Evolutionary conservation across 2,113 vertebrate genomes (phyloP), one percentile per base, ranked within the genome.

Genomic region (Pelusios castaneus): DNA sequence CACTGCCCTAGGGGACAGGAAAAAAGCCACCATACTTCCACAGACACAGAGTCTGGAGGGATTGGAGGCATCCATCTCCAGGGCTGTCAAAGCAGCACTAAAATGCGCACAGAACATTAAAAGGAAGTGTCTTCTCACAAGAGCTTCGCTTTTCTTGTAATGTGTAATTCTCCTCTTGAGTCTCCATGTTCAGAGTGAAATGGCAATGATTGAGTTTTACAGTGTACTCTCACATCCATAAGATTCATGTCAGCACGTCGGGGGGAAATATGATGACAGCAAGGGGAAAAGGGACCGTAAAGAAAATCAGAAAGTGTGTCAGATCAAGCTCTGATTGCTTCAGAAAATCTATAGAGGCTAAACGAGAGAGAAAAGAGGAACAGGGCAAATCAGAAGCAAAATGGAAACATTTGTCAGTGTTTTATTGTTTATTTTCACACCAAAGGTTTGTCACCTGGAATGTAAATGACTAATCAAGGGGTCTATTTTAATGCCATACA

Each of bases 91-190:
- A 92, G 82, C 91, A 92, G 52, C 89, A 25, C 73, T 54, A 51
- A 25, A 85, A 89, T 88, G 94, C 94, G 95, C 43, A 85, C 63
- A 91, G 52, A 90, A 63, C 49, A 29, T 84, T 81, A 3, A 22
- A 70, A 86, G 24, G 91, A 92, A 63, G 89, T 4, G 2, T 60
- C 60, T 92, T 95, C 90, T 95, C 91, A 91, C 29, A 84, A 41
- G 93, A 87, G 80, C 92, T 95, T 97, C 94, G 93, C 91, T 95
- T 92, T 94, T 94, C 92, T 90, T 95, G 89, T 85, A 93, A 93
- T 19, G 52, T 94, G 78, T 93, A 91, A 92, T 95, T 95, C 80
- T 94, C 38, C 78, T 88, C 79, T 89, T 79, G 31, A 82, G 85
- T 93, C 90, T 95, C 80, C 90, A 3, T 67, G 77, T 89, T 90